phyloP scores from a whole-genome alignment of 30 jellyfish, hydroid and myxozoan genomes.

The Pelagia noctiluca region DNA sequence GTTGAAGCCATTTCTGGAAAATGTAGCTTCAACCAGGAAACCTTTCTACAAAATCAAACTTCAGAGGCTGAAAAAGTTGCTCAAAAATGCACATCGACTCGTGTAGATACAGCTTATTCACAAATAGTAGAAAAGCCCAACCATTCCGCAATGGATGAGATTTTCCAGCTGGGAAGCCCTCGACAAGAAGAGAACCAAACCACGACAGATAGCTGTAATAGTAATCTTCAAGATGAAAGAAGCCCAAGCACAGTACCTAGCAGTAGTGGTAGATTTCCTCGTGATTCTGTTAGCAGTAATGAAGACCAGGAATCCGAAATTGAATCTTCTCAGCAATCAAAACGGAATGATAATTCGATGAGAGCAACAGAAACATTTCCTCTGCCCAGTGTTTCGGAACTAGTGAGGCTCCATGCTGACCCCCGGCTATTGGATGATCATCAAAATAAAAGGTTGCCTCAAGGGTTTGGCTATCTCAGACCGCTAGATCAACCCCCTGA shows the following conservation, averaged over 20 bases:
- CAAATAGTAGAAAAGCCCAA: no score
- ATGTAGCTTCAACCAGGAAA: no score
- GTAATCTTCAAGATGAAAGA: background rate
- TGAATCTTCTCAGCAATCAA: conserved; percentile 21
- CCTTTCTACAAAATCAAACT: no score
- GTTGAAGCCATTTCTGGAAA: no score
- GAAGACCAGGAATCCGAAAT: background rate
- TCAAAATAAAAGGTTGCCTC: background rate
- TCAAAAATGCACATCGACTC: no score
- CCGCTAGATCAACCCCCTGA: no score
- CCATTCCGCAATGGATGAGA: background rate
- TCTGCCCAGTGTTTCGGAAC: conserved; percentile 64
- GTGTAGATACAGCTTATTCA: no score
- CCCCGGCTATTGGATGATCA: background rate
- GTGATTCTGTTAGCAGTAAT: background rate
- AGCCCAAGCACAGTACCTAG: background rate
- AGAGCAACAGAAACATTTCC: conserved; percentile 3
- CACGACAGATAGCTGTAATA: background rate
- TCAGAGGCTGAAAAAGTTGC: no score
- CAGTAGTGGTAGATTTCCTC: background rate
- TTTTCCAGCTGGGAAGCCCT: conserved; percentile 5
- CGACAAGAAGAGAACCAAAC: background rate
- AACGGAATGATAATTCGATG: background rate
- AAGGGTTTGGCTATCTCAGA: background rate
- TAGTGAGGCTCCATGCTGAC: conserved; percentile 8